Conservation (phyloP, 2,113 vertebrate genomes). For the Stigmatopora argus region DNA sequence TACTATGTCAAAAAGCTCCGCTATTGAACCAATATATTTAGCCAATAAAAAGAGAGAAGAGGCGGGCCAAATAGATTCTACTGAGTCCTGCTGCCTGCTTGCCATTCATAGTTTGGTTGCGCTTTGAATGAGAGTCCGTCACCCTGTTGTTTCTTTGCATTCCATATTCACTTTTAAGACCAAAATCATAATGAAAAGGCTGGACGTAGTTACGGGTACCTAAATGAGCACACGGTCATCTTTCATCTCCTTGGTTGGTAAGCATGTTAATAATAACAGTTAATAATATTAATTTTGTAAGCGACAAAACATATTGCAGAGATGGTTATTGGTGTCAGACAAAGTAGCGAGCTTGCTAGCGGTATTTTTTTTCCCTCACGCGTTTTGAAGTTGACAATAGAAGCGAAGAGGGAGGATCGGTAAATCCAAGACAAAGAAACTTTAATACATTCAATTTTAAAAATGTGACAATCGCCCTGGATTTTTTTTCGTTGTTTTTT, state of each 20-base stretch:
- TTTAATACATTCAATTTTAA: not conserved
- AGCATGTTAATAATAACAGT: constrained; percentile 30
- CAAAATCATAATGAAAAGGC: constrained; percentile 29
- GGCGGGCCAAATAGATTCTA: constrained; percentile 27
- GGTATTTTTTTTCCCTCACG: constrained; percentile 36
- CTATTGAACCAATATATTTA: not conserved
- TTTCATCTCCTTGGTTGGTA: constrained; percentile 34
- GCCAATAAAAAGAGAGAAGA: constrained; percentile 51
- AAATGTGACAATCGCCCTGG: constrained; percentile 8
- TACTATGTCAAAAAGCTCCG: constrained; percentile 26
- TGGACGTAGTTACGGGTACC: constrained; percentile 24
- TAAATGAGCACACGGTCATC: constrained; percentile 3
- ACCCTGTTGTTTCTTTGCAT: constrained; percentile 59
- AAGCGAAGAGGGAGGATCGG: constrained; percentile 10
- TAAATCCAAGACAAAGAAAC: constrained; percentile 51
- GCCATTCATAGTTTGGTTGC: constrained; percentile 65
- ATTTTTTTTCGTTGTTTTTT: constrained; percentile 23
- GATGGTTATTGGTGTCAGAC: constrained; percentile 71
- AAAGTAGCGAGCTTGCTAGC: constrained; percentile 71
- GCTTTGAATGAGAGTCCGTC: constrained; percentile 69
- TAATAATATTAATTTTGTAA: constrained; percentile 4
- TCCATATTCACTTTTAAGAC: constrained; percentile 61
- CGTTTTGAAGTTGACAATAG: constrained; percentile 10
- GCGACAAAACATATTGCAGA: constrained; percentile 50
- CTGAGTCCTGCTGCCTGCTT: constrained; percentile 29